A percentile compares a stretch with the other conserved stretches of the same genome.
These are phyloP conservation scores for Nematolebias whitei DNA, from an alignment of 2,113 vertebrate species.

Conservation along the genomic window DNA sequence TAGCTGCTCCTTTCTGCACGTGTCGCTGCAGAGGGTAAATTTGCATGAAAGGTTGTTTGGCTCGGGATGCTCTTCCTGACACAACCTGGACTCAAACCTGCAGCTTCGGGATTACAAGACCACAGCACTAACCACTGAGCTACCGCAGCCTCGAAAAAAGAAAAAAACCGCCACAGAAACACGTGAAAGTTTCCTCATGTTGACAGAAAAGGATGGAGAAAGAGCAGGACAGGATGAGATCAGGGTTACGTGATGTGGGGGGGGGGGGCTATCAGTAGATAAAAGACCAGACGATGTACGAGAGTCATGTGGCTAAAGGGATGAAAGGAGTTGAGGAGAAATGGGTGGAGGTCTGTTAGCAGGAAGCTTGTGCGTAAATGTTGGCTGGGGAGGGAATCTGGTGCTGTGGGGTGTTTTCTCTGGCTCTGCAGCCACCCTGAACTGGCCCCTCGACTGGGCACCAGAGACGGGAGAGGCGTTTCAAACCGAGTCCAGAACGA, in stretches of 20 bases:
- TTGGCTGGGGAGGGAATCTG: conserved; percentile 73
- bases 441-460: conserved; percentile 45
- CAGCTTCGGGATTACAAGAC: too few relatives aligned
- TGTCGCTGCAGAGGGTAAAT: too few relatives aligned
- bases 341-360: conserved; percentile 59
- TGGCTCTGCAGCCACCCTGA: conserved; percentile 45
- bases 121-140: too few relatives aligned
- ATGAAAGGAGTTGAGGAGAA: conserved; percentile 11
- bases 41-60: too few relatives aligned
- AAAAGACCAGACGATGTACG: conserved; percentile 10
- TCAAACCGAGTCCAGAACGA: background rate
- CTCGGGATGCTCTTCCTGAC: too few relatives aligned
- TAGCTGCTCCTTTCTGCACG: too few relatives aligned
- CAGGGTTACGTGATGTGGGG: background rate
- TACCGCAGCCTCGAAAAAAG: too few relatives aligned
- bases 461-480: conserved; percentile 13
- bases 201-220: background rate
- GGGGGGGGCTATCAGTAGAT: background rate
- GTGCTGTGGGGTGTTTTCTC: conserved; percentile 62
- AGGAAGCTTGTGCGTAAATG: conserved; percentile 65
- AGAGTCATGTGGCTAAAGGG: background rate
- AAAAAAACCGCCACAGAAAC: too few relatives aligned
- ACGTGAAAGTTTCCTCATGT: background rate
- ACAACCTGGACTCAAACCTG: too few relatives aligned
- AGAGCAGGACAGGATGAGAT: background rate